Evolutionary conservation across 2,888 invertebrate genomes (phyloP).

Genomic region (Rutpela maculata): DNA sequence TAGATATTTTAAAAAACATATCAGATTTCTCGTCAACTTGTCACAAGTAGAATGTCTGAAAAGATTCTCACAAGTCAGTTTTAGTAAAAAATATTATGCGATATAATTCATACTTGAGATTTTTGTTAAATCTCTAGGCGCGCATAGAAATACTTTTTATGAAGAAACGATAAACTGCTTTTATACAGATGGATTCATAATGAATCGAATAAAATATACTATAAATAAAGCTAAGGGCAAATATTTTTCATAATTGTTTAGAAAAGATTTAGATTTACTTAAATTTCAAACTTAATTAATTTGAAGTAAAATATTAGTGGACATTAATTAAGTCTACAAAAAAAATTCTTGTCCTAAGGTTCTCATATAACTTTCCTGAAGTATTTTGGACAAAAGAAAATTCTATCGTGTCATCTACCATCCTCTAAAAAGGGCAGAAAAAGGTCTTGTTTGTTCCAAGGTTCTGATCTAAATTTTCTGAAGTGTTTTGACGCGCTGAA

Average conservation of each 20-base stretch:
- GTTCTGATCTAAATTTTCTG: too few relatives aligned
- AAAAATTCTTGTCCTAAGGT: too few relatives aligned
- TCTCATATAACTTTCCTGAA: too few relatives aligned
- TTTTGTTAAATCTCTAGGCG: background rate
- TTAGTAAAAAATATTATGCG: constrained; percentile 18
- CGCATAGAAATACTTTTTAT: background rate
- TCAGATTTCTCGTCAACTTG: constrained; percentile 47
- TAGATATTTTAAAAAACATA: constrained; percentile 45
- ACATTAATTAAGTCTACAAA: too few relatives aligned
- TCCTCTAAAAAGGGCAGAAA: too few relatives aligned
- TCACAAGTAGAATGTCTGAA: constrained; percentile 39
- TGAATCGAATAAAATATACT: background rate
- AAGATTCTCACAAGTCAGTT: constrained; percentile 15
- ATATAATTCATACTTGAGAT: constrained; percentile 2
- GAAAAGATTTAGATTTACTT: too few relatives aligned
- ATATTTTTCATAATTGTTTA: background rate
- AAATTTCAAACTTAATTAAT: too few relatives aligned
- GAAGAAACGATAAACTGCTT: background rate
- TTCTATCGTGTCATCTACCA: too few relatives aligned
- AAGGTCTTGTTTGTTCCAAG: too few relatives aligned
- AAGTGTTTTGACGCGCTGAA: too few relatives aligned
- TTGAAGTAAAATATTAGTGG: too few relatives aligned
- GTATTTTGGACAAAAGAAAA: too few relatives aligned
- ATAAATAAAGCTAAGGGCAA: background rate
- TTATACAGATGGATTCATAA: background rate